Evolutionary conservation across 92 coral and sea anemone genomes (phyloP), one percentile per base, ranked within the genome.

Genomic region (Hydrozoanthus gracilis): DNA sequence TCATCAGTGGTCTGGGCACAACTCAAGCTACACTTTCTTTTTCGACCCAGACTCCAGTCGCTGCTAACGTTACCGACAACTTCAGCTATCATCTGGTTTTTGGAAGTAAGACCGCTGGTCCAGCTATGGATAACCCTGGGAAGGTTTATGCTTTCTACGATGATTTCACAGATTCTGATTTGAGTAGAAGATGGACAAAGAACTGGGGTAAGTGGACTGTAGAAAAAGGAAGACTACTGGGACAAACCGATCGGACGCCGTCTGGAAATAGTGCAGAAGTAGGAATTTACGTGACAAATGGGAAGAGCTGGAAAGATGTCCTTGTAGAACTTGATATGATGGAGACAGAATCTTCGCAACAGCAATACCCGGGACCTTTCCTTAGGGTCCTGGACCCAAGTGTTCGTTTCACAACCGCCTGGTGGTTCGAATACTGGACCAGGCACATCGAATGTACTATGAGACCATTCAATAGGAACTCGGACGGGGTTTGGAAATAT

Each of bases 351-450:
- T 51, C 62, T 16, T 67, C 76, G 15, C 69, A 54, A 4, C 88
- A 62, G 3, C 83, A 80, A 14, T 90, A 71, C 51, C 98, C 98
- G 4, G 98, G 98, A 4, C 91, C 95, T 6, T 90, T 94, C 44
- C 71, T 94, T 20, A 78, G 98, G 27, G 85, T 90, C 3, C 67
- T 49, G 44, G 87, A 94, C 39, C 69, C 84, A 51, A 66, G 86
- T 13, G 48, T 87, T 11, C 68, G 73, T 10, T 78, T 64, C 47
- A 94, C 95, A n/a, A 92, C 90, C 35, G 98, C 92, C 11, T 94
- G 98, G 98, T 92, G 95, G 95, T 90, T 94, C 62, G 92, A 94
- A 51, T 94, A 94, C 71, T 70, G 47, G 52, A 73, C 82, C 12
- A 88, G 84, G 49, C 71, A 39, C 68, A 88, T 64, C 65, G 74